Evolutionary conservation across 1,140 invertebrate species (phyloP), one percentile per base, ranked within the genome.

Genomic region (Penaeus japonicus): DNA sequence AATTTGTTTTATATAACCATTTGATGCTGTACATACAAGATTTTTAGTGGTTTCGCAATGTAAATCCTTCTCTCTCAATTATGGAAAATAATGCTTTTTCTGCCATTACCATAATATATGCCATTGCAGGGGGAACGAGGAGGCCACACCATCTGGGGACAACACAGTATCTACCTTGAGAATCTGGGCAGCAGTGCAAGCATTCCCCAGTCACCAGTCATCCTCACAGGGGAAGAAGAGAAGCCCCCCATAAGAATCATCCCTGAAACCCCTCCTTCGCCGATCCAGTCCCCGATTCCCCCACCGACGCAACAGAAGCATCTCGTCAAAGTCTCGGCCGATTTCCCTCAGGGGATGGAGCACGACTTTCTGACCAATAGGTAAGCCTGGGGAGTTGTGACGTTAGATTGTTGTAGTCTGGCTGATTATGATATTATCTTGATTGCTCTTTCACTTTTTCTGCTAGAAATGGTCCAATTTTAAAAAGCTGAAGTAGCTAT

Each of bases 221-320:
- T 39, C 35, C 84, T 79, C 1, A 79, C 86, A 17, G 79, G 79
- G 35, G 86, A 88, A 70, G 86, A 88, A 35, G 86, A 88, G 47
- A 88, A 88, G 30, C 86, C 86, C 24, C 86, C 86, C 10, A 27
- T 88, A 7, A 83, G 86, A 88, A 83, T 88, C 32, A 88, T 88
- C 75, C 86, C 86, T 30, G 86, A 88, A 62, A 83, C 47, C 5
- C 70, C 86, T 1, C 47, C 59, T 22, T 81, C 81, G 22, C 80
- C 73, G 22, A n/a, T 84, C n/a, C 86, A 65, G 27, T 77, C 86
- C 22, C 70, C 80, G 20, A 27, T 88, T 47, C 86, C 86, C 39
- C 70, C 80, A 27, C 35, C 80, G 2, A 39, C 47, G 62, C 82
- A 88, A 53, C 86, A 84, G 35, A 83, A 75, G 22, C 80, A 88